Base-by-base conservation (phyloP, 2,113 vertebrate species). In the Rhadina sibilatrix region DNA sequence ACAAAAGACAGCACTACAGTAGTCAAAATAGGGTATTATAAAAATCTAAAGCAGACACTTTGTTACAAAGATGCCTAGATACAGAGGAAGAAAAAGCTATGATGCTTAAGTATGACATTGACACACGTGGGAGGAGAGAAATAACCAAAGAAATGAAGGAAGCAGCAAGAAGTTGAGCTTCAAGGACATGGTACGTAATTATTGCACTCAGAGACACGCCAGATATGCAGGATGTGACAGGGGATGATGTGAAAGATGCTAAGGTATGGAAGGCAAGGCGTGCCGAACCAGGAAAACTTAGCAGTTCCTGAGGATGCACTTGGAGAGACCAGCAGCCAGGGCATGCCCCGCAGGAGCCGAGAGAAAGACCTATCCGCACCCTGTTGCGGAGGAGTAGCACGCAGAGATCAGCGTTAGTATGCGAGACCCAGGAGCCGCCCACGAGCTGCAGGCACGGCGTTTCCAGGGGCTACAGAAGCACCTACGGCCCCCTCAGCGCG, bases 331-430 rank as follows among this genome's bases (percentile, higher is more conserved):
- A 30, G 64, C 15, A 9, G 23, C 4, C 9, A 17, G 52, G 30
- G 30, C 3, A 83, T 15, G 38, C 42, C 35, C 27, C 68, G 5
- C 37, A 6, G 50, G 40, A 37, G 10, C 1, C 1, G 13, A 23
- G 22, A 69, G 12, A n/a, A 10, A n/a, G 11, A 13, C 9, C 49
- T 12, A 5, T 17, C 11, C 11, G 18, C 52, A 5, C 13, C 33
- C 40, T 10, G 10, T 1, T 35, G 57, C 25, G 13, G 80, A 54
- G 28, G 7, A 42, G 38, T 0, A 44, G 11, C 16, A 50, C 3
- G 27, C 31, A n/a, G 27, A 40, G 35, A 38, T 4, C 52, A 12
- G 59, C 23, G 2, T 0, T 15, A 4, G 37, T 1, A n/a, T 6
- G n/a, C 11, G 17, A 49, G 50, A 9, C 5, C 7, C 22, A 7